These are phyloP conservation scores for Hirtodrosophila confusa DNA, from an alignment of 2,888 invertebrate genomes.

Conservation along the genomic window DNA sequence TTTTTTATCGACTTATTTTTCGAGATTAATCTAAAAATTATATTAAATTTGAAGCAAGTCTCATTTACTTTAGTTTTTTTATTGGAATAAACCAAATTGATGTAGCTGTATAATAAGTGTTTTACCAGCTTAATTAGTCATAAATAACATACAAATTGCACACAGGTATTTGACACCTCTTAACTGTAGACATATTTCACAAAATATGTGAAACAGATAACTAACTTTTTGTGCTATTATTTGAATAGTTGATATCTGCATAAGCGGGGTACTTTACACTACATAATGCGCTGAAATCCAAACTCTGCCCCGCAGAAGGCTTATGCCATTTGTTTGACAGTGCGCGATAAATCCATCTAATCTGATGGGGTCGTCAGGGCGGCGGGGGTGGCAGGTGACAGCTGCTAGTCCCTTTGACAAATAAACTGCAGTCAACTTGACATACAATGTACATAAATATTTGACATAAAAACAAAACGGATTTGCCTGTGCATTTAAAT, in stretches of 20 bases:
- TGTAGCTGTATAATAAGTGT: too few species aligned
- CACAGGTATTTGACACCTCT: too few species aligned
- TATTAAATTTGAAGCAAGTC: too few species aligned
- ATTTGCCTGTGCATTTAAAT: conserved; percentile 12
- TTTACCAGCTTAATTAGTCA: too few species aligned
- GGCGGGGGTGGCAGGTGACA: conserved; percentile 37
- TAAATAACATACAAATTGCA: too few species aligned
- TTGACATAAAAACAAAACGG: conserved; percentile 47
- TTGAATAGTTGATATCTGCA: conserved; percentile 15
- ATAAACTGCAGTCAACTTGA: conserved; percentile 59
- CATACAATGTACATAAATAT: conserved; percentile 61
- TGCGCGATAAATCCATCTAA: conserved; percentile 68
- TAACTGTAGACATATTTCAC: too few species aligned
- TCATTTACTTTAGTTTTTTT: too few species aligned
- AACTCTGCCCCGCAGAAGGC: conserved; percentile 12
- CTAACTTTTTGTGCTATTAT: conserved; percentile 2
- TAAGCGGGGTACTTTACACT: conserved; percentile 16
- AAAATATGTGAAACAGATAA: neutral
- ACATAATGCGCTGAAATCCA: conserved; percentile 1
- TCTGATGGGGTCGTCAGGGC: conserved; percentile 23
- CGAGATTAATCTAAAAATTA: too few species aligned
- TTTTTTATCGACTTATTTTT: too few species aligned
- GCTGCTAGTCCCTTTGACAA: conserved; percentile 56
- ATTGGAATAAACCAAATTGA: too few species aligned
- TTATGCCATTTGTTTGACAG: conserved; percentile 45